Base-by-base conservation (phyloP, 2,888 invertebrate species). In the Peribatodes rhomboidaria region DNA sequence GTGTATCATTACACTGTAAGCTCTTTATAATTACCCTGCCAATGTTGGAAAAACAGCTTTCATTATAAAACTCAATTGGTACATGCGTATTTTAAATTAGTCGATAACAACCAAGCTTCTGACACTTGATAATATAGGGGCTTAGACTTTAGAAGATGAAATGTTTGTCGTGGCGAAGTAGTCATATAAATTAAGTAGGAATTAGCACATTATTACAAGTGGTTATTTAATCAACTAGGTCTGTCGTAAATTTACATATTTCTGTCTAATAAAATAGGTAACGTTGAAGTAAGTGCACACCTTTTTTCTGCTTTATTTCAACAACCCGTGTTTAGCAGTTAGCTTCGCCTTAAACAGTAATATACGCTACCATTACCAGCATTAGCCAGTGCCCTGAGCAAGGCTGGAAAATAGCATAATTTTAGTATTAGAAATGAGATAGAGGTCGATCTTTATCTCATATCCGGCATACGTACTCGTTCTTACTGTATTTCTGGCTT, bases 21-120 rank as follows among this genome's bases (percentile, higher is more conserved):
- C 65, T 55, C 74, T 68, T 69, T 69, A 71, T 84, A 80, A 84
- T 83, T 82, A 84, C 75, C 57, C 74, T 78, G 77, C 76, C 82
- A 78, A 74, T 69, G 70, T 68, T 63, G 73, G 73, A 74, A 78
- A 79, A 78, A 77, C 72, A 71, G 69, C 76, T 76, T 76, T 72
- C 74, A 81, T 77, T 79, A 76, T 65, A 61, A 65, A 68, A 70
- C 68, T 67, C 70, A 70, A 72, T 72, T 61, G 61, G 56, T 56
- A 59, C 62, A 55, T 14, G 64, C 60, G 58, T 56, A 62, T 49
- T 39, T 61, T 55, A 65, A 65, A 61, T 65, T 65, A 52, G 60
- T 41, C 31, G 60, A 52, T 65, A 65, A 61, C 60, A 60, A 46
- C 20, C 13, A 13, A 18, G 27, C 13, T 35, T 4, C 52, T 53